Percentiles rank a stretch among this genome's conserved stretches.
Evolutionary conservation across 2,113 vertebrate genomes (phyloP).

Genomic region (Copsychus sechellarum): DNA sequence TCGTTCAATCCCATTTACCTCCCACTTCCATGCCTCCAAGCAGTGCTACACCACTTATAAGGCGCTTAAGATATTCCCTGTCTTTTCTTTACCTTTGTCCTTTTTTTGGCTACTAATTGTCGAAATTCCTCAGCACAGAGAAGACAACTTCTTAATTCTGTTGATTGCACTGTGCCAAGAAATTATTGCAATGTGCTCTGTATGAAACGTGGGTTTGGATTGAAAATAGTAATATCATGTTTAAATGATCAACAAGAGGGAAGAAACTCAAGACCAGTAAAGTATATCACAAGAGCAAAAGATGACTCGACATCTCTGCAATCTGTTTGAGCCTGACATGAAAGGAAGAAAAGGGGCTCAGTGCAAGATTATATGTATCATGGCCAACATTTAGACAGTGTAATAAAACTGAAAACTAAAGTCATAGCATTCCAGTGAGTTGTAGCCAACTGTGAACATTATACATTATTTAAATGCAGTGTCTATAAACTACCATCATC

Average conservation of each 20-base stretch:
- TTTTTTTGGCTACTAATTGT: not conserved
- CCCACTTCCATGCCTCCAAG: not conserved
- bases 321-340: fast-evolving
- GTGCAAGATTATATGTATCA: not conserved
- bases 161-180: not conserved
- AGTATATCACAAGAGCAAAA: not conserved
- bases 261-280: not conserved
- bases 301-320: not conserved
- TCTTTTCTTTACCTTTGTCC: not conserved
- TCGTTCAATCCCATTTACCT: not conserved
- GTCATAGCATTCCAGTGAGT: not conserved
- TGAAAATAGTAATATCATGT: not conserved
- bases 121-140: not conserved
- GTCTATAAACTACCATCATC: not conserved
- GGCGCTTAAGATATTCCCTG: not conserved
- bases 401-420: not conserved
- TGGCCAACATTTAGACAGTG: not conserved
- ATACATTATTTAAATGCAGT: not conserved
- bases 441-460: not conserved
- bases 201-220: not conserved
- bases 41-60: not conserved
- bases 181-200: not conserved
- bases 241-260: not conserved
- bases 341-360: not conserved
- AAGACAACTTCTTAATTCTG: not conserved